Base-by-base conservation (phyloP, 1,140 invertebrate species). In the Drosophila rufa region DNA sequence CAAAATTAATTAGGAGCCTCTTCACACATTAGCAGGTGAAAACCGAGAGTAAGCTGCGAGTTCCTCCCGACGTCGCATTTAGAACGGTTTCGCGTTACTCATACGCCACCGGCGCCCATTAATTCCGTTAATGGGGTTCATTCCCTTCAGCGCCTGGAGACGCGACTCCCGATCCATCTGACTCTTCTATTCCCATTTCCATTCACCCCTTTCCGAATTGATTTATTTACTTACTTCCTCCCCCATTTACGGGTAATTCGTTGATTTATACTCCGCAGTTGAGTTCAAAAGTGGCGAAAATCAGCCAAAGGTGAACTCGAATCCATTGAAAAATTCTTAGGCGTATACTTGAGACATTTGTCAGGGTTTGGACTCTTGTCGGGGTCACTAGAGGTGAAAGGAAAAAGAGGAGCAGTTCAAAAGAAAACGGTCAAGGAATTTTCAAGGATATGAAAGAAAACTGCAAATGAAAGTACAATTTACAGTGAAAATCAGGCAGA, bases 1-100 rank as follows among this genome's bases (percentile, higher is more conserved):
- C 59, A 55, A 70, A 51, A 70, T 64, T 79, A 78, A 71, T 79
- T 78, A 78, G 40, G 30, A 68, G 30, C 74, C 57, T 42, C 57
- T 60, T 73, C 45, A 33, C 53, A 59, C 57, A 69, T 78, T 30
- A 30, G 47, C 58, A 45, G 57, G 46, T 40, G 66, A 59, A 78
- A 77, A 62, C 65, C 38, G 65, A 77, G 36, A 30, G 8, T 14
- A 12, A 42, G 25, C 42, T 46, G 22, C 15, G 25, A 77, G 22
- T 30, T 58, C 27, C 19, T 7, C 33, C 15, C n/a, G 22, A 0
- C 50, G 42, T n/a, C 11, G 15, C 22, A n/a, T 19, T 38, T 17
- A 40, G 40, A 55, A 33, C 43, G 50, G 33, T 57, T 40, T 57
- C 45, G 12, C 55, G 69, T 77, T 61, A 61, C 75, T 70, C 51